phyloP scores from a whole-genome alignment of 2,113 vertebrate species.

The Dolichotis patagonum region DNA sequence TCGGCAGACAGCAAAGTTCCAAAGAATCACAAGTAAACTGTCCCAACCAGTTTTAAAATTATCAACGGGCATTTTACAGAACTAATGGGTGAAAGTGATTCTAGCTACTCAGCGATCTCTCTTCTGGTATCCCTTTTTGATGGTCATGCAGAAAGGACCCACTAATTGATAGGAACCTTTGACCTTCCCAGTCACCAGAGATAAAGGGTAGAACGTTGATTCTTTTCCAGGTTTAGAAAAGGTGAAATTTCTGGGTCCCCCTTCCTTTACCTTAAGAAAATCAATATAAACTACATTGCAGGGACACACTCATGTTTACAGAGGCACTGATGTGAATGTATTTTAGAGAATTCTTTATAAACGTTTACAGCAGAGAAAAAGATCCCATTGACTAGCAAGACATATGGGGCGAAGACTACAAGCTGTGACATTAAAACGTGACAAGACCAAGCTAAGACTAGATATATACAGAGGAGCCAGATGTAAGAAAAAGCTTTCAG shows the following conservation, averaged over 20 bases:
- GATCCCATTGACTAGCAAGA: neutral
- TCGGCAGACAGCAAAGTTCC: neutral
- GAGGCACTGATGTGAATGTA: neutral
- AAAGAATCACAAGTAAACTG: slow-evolving; percentile 25
- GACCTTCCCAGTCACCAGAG: neutral
- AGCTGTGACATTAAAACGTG: neutral
- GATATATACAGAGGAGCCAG: neutral
- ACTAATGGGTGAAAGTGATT: neutral
- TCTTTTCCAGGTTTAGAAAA: slow-evolving; percentile 55
- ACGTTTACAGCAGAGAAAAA: neutral
- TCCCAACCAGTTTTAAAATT: neutral
- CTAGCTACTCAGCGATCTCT: slow-evolving; percentile 40
- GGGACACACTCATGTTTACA: neutral
- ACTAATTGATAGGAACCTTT: neutral
- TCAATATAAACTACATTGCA: neutral
- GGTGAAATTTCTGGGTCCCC: neutral
- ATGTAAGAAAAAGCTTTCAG: neutral
- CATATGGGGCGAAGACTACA: neutral
- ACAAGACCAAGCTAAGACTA: neutral
- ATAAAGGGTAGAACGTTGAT: neutral
- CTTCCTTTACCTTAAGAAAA: slow-evolving; percentile 29
- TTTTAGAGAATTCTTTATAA: neutral
- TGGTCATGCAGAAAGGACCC: slow-evolving; percentile 54
- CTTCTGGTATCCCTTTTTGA: slow-evolving; percentile 35
- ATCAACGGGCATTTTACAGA: neutral